These are phyloP conservation scores for Gallirallus australis DNA, from an alignment of 2,797 vertebrate genomes.

Conservation along the genomic window DNA sequence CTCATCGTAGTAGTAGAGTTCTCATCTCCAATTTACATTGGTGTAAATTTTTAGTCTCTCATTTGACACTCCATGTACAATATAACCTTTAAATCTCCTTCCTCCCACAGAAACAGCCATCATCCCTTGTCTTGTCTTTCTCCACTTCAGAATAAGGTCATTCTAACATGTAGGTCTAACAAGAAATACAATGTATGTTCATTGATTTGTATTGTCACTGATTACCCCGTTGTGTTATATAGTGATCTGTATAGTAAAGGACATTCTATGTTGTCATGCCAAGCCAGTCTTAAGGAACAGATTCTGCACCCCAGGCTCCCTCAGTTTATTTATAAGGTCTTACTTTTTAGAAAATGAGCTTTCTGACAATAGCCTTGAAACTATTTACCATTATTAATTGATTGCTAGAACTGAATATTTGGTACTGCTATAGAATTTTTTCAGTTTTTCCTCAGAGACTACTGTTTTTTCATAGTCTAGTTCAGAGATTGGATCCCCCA, in stretches of 20 bases:
- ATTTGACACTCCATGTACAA: background rate
- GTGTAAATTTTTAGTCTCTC: background rate
- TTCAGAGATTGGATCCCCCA: background rate
- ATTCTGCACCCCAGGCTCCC: background rate
- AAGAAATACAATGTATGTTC: slow-evolving; percentile 62
- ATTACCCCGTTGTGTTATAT: slow-evolving; percentile 30
- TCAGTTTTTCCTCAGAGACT: background rate
- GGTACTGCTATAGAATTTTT: background rate
- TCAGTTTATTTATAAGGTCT: background rate
- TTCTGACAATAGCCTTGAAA: slow-evolving; percentile 24
- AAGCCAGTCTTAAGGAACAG: slow-evolving; percentile 1
- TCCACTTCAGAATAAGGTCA: slow-evolving; percentile 44
- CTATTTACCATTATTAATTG: slow-evolving; percentile 23
- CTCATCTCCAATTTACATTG: background rate
- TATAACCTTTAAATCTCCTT: slow-evolving; percentile 49
- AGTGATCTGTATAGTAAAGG: slow-evolving; percentile 33
- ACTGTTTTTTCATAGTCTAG: background rate
- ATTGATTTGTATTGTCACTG: slow-evolving; percentile 60
- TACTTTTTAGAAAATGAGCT: slow-evolving; percentile 14
- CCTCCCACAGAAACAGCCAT: background rate
- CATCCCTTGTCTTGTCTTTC: slow-evolving; percentile 24
- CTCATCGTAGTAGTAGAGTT: background rate
- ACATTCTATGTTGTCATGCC: slow-evolving; percentile 24
- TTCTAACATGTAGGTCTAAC: slow-evolving; percentile 37
- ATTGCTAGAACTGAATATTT: background rate